Percentiles rank a stretch among this genome's conserved stretches.
Conservation (phyloP, 2,113 vertebrate species). For the Protobothrops flavoviridis region DNA sequence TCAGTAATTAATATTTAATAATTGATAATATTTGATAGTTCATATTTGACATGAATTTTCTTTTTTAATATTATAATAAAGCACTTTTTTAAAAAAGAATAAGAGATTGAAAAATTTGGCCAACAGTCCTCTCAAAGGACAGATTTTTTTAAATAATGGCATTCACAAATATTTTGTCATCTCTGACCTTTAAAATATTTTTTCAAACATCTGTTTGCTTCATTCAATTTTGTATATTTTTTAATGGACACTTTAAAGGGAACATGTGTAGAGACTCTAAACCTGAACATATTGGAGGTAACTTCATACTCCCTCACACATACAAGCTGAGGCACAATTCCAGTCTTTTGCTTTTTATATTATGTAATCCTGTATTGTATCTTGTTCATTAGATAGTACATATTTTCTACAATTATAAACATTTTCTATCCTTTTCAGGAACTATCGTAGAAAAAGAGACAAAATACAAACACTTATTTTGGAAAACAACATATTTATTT, state of each 20-base stretch:
- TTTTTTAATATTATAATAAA: background rate
- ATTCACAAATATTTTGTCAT: background rate
- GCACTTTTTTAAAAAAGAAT: background rate
- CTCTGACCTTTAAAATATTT: background rate
- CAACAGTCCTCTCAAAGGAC: background rate
- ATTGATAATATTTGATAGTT: background rate
- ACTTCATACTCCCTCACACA: background rate
- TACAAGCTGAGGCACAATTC: background rate
- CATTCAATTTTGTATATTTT: background rate
- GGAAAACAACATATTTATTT: conserved; percentile 11
- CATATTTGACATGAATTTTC: background rate
- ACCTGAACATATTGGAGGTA: background rate
- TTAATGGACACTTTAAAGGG: background rate
- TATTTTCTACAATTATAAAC: background rate
- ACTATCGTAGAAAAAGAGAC: conserved; percentile 8
- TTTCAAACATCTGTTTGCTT: background rate
- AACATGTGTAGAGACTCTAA: background rate
- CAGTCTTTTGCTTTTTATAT: background rate
- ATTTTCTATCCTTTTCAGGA: conserved; percentile 13
- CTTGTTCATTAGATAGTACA: background rate
- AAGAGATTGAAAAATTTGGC: background rate
- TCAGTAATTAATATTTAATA: background rate
- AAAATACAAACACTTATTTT: background rate
- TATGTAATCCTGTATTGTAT: background rate
- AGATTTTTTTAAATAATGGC: background rate